Evolutionary conservation across 2,113 vertebrate genomes (phyloP).

Genomic region (Rhinoptilus africanus): DNA sequence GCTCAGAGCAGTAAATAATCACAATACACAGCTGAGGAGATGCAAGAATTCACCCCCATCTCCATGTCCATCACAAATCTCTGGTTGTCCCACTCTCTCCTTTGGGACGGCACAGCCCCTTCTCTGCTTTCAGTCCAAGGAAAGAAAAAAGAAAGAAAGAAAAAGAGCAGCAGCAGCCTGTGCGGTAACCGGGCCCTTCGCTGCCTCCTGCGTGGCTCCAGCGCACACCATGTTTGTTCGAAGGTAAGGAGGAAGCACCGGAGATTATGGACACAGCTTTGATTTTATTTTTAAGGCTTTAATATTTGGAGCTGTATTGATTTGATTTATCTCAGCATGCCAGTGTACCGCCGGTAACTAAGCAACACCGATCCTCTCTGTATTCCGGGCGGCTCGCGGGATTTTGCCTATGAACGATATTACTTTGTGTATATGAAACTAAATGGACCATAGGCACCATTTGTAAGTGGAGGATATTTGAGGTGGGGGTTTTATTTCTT

Average conservation of each 20-base stretch:
- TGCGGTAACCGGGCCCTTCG: fast-evolving
- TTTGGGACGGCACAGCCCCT: neutral
- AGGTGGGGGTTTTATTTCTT: constrained; percentile 1
- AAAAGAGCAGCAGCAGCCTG: neutral
- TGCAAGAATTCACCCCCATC: neutral
- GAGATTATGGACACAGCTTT: constrained; percentile 42
- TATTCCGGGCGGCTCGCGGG: constrained; percentile 65
- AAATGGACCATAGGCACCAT: constrained; percentile 73
- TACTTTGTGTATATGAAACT: constrained; percentile 71
- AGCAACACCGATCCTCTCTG: constrained; percentile 69
- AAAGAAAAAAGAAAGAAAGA: neutral
- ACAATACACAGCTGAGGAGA: fast-evolving
- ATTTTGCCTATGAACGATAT: constrained; percentile 71
- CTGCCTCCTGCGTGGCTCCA: neutral
- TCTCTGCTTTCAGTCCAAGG: neutral
- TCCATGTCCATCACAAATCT: fast-evolving
- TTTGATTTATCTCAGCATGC: constrained; percentile 73
- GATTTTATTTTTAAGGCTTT: constrained; percentile 63
- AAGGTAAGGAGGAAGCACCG: neutral
- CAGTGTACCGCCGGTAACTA: constrained; percentile 67
- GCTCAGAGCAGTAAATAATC: neutral
- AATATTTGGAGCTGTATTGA: constrained; percentile 74
- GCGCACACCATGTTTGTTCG: neutral
- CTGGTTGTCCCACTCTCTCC: neutral
- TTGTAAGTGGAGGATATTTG: constrained; percentile 28